phyloP scores from a whole-genome alignment of 2,888 invertebrate species.

The Hoplodrina blanda region DNA sequence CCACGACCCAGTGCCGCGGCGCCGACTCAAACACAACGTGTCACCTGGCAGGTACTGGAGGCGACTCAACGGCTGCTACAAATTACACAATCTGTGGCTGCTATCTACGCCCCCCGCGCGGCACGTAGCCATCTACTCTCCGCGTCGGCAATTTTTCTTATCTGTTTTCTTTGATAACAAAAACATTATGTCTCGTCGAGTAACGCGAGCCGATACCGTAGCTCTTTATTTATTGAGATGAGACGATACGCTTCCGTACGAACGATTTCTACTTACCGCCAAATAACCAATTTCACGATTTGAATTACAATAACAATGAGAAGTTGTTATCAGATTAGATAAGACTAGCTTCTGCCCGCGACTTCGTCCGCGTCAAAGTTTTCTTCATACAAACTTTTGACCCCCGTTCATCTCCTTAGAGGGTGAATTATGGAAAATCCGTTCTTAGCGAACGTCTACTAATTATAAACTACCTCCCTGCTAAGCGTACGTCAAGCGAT shows the following conservation, averaged over 20 bases:
- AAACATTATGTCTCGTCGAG: constrained; percentile 22
- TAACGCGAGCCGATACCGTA: constrained; percentile 1
- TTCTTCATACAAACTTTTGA: too few relatives aligned
- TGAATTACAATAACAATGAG: constrained; percentile 24
- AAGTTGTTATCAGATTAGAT: constrained; percentile 20
- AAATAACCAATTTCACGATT: constrained; percentile 30
- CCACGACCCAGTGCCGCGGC: too few relatives aligned
- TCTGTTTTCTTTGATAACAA: constrained; percentile 36
- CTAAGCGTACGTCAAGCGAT: too few relatives aligned
- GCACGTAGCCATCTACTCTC: background rate
- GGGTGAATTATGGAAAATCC: too few relatives aligned
- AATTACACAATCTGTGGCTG: constrained; percentile 29
- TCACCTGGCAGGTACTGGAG: constrained; percentile 23
- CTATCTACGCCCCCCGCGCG: constrained; percentile 6
- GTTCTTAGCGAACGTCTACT: too few relatives aligned
- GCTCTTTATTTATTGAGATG: constrained; percentile 19
- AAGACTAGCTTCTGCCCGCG: too few relatives aligned
- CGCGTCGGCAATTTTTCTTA: constrained; percentile 23
- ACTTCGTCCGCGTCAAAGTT: too few relatives aligned
- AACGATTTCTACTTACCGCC: constrained; percentile 6
- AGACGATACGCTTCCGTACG: constrained; percentile 8
- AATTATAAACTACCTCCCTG: too few relatives aligned
- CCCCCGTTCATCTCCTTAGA: too few relatives aligned
- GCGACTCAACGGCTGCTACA: constrained; percentile 19
- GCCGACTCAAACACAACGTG: constrained; percentile 4